Percentiles rank a stretch among this genome's conserved stretches.
phyloP scores from a whole-genome alignment of 2,888 invertebrate genomes.

The Punctoribates punctum region DNA sequence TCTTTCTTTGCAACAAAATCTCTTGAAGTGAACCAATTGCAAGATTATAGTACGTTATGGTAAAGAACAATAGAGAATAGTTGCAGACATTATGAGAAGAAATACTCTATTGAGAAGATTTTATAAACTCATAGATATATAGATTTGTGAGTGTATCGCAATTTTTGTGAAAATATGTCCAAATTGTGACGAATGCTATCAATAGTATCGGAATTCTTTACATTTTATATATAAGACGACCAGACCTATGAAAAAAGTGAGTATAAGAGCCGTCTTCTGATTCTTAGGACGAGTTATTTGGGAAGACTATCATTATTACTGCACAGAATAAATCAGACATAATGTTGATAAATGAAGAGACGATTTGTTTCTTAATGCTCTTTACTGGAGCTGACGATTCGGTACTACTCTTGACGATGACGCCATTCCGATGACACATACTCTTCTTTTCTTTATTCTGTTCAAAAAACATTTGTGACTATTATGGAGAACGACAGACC shows the following conservation, averaged over 20 bases:
- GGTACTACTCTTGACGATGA: neutral
- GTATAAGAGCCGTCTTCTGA: neutral
- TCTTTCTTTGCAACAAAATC: neutral
- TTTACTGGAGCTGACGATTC: neutral
- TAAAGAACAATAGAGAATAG: neutral
- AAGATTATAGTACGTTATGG: conserved; percentile 9
- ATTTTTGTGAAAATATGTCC: conserved; percentile 10
- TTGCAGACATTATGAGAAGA: neutral
- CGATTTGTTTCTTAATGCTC: conserved; percentile 1
- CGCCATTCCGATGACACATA: neutral
- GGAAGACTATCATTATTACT: conserved; percentile 33
- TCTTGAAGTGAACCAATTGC: conserved; percentile 24
- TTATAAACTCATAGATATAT: conserved; percentile 4
- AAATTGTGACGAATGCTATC: neutral
- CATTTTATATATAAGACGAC: neutral
- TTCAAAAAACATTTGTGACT: neutral
- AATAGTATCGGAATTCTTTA: neutral
- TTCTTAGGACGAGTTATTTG: conserved; percentile 31
- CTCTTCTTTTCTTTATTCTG: neutral
- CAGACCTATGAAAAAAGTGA: neutral
- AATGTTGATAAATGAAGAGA: conserved; percentile 35
- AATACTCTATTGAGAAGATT: neutral
- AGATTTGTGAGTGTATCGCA: neutral
- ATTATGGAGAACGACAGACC: conserved; percentile 11
- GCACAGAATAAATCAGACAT: conserved; percentile 28